Percentiles rank a stretch among this genome's conserved stretches.
Evolutionary conservation across 1,140 invertebrate species (phyloP).

Genomic region (Orchestia grillus): DNA sequence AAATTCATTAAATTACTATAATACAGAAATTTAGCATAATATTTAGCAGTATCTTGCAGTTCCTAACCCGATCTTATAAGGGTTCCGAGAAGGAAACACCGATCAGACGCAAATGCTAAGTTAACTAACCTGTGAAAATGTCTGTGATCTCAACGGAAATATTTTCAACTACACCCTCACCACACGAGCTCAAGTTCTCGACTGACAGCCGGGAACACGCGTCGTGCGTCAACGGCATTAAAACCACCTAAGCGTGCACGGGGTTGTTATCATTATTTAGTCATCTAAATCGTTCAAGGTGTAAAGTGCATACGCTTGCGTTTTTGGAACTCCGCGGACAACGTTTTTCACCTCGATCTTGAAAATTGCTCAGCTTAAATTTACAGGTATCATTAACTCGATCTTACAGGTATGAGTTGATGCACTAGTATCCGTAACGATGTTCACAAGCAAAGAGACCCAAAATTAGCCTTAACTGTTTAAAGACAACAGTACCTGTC

Average conservation of each 20-base stretch:
- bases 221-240: not conserved
- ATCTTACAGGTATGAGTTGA: too few species aligned
- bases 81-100: not conserved
- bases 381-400: too few species aligned
- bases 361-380: not conserved
- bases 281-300: too few species aligned
- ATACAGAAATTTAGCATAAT: not conserved
- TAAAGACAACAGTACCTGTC: not conserved
- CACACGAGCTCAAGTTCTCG: not conserved
- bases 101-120: not conserved
- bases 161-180: not conserved
- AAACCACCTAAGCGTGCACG: not conserved
- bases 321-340: not conserved
- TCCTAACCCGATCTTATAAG: not conserved
- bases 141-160: not conserved
- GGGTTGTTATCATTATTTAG: not conserved
- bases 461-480: not conserved
- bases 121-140: not conserved
- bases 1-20: not conserved
- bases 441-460: not conserved
- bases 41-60: not conserved
- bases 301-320: not conserved
- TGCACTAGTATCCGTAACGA: not conserved
- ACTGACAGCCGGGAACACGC: not conserved
- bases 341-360: not conserved